A percentile compares a stretch with the other conserved stretches of the same genome.
phyloP scores from a whole-genome alignment of 2,888 invertebrate genomes.

The Pseudanteris insignis region DNA sequence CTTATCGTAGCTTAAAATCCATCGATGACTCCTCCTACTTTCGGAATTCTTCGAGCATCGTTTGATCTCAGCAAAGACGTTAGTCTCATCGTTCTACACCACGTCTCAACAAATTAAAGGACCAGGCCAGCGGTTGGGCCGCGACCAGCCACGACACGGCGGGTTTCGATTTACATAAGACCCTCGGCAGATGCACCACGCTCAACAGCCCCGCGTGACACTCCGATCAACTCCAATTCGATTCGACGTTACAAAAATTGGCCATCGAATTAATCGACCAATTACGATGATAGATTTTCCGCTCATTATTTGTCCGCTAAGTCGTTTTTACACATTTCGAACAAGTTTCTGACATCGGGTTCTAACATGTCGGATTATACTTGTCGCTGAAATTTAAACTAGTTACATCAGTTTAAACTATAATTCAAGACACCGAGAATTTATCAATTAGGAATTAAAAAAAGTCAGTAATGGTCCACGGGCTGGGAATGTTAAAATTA shows the following conservation, averaged over 20 bases:
- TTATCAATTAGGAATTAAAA: too few relatives aligned
- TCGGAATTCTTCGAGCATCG: constrained; percentile 54
- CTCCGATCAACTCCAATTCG: constrained; percentile 15
- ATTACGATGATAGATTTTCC: constrained; percentile 41
- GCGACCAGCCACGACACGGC: constrained; percentile 45
- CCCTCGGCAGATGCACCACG: constrained; percentile 46
- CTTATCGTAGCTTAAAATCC: constrained; percentile 58
- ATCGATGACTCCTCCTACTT: constrained; percentile 53
- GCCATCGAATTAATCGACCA: constrained; percentile 38
- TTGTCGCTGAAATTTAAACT: too few relatives aligned
- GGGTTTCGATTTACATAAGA: constrained; percentile 53
- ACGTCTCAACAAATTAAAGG: constrained; percentile 53
- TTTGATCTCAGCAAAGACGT: constrained; percentile 50
- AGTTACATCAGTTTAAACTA: too few relatives aligned
- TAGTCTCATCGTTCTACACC: constrained; percentile 44
- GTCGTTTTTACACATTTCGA: constrained; percentile 40
- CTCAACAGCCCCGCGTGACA: constrained; percentile 26
- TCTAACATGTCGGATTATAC: too few relatives aligned
- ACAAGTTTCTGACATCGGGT: background rate
- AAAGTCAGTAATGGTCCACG: too few relatives aligned
- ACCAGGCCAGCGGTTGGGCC: constrained; percentile 44
- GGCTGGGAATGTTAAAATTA: too few relatives aligned
- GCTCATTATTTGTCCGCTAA: constrained; percentile 41
- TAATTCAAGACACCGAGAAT: too few relatives aligned
- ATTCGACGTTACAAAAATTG: constrained; percentile 30